phyloP scores from a whole-genome alignment of 2,797 vertebrate genomes.

The Glossophaga mutica region DNA sequence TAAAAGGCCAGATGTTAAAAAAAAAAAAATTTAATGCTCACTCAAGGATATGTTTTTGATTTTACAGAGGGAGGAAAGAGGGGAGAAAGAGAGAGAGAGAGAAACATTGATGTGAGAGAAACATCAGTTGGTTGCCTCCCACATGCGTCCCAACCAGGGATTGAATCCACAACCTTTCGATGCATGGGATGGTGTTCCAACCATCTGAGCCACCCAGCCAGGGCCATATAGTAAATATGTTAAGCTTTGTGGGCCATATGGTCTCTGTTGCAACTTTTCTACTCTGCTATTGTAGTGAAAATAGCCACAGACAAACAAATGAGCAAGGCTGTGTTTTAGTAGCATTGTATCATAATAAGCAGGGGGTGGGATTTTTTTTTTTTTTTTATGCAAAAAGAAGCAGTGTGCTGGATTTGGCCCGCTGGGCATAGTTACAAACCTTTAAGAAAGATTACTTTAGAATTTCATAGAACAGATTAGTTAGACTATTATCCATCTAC shows the following conservation, averaged over 20 bases:
- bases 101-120: background rate
- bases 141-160: background rate
- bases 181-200: background rate
- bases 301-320: background rate
- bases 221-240: background rate
- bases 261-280: conserved; percentile 18
- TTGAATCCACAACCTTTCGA: background rate
- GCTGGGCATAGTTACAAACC: background rate
- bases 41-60: background rate
- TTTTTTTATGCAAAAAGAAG: background rate
- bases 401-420: background rate
- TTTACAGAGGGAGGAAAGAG: background rate
- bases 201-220: background rate
- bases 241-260: background rate
- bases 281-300: background rate
- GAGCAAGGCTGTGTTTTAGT: background rate
- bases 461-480: background rate
- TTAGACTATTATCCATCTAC: background rate
- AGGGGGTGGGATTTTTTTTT: background rate
- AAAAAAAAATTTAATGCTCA: background rate
- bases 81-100: too few species aligned
- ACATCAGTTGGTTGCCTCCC: background rate
- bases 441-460: conserved; percentile 27
- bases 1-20: background rate
- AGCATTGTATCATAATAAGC: background rate